A percentile compares a stretch with the other conserved stretches of the same genome.
phyloP scores from a whole-genome alignment of 2,888 invertebrate species.

The Rhamnusium bicolor region DNA sequence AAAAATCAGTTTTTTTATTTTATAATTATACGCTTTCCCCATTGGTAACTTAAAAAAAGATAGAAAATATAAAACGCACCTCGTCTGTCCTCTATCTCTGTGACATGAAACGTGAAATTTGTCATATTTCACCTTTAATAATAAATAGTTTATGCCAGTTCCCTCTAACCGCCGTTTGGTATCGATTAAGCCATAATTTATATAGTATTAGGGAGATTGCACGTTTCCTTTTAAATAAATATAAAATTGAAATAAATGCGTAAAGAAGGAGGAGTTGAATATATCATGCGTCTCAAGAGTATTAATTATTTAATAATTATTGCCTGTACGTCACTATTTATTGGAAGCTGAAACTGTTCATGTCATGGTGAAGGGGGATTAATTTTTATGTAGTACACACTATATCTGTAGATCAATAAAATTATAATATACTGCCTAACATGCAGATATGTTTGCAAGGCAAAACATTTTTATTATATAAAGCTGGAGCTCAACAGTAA shows the following conservation, averaged over 20 bases:
- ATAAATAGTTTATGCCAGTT: conserved; percentile 53
- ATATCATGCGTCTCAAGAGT: conserved; percentile 63
- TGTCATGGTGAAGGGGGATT: conserved; percentile 37
- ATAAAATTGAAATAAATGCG: conserved; percentile 68
- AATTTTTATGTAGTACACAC: conserved; percentile 29
- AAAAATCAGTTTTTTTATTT: conserved; percentile 28
- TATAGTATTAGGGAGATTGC: conserved; percentile 59
- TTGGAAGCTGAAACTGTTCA: conserved; percentile 45
- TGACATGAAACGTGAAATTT: conserved; percentile 52
- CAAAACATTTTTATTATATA: background rate
- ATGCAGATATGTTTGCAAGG: background rate
- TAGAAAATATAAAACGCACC: conserved; percentile 1
- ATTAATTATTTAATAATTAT: conserved; percentile 66
- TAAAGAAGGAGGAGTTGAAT: conserved; percentile 62
- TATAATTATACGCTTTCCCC: conserved; percentile 13
- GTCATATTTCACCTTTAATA: conserved; percentile 58
- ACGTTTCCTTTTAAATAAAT: conserved; percentile 62
- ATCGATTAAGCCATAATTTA: conserved; percentile 66
- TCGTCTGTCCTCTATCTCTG: conserved; percentile 5
- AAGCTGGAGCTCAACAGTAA: background rate
- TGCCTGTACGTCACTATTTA: conserved; percentile 43
- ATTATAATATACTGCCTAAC: conserved; percentile 11
- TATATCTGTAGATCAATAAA: conserved; percentile 15
- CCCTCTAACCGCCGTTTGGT: conserved; percentile 53
- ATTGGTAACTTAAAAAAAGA: background rate